These are phyloP conservation scores for Cosmorhoe ocellata DNA, from an alignment of 2,888 invertebrate species.

Conservation along the genomic window DNA sequence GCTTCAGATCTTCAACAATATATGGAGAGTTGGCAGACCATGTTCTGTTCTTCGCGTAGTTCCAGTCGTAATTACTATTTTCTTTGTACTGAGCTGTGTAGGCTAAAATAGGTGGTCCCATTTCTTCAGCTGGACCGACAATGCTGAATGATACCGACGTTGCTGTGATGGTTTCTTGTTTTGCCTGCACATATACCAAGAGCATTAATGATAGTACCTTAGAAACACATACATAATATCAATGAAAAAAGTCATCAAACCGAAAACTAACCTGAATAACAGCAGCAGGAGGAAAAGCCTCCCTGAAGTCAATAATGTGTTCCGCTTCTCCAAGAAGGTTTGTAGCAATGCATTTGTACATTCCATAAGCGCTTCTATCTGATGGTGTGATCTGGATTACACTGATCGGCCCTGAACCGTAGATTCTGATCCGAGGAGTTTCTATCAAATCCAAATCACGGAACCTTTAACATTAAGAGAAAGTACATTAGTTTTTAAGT, in stretches of 20 bases:
- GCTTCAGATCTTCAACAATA: conserved; percentile 89
- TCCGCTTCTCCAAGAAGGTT: conserved; percentile 88
- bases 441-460: conserved; percentile 81
- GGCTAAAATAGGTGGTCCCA: conserved; percentile 89
- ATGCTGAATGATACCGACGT: conserved; percentile 92
- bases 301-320: conserved; percentile 86
- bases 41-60: conserved; percentile 85
- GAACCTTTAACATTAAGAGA: conserved; percentile 49
- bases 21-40: conserved; percentile 92
- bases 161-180: conserved; percentile 88
- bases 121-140: conserved; percentile 87
- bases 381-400: conserved; percentile 87
- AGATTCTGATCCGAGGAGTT: conserved; percentile 82
- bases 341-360: conserved; percentile 91
- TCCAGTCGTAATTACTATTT: conserved; percentile 86
- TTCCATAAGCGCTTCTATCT: conserved; percentile 85
- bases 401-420: conserved; percentile 87
- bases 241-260: no score
- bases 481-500: no score
- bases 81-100: conserved; percentile 90
- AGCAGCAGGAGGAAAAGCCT: conserved; percentile 87
- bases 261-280: conserved; percentile 76
- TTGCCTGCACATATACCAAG: conserved; percentile 71
- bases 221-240: no score
- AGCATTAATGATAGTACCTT: no score